Evolutionary conservation across 2,888 invertebrate genomes (phyloP), one percentile per base, ranked within the genome.

Genomic region (Terebella lapidaria): DNA sequence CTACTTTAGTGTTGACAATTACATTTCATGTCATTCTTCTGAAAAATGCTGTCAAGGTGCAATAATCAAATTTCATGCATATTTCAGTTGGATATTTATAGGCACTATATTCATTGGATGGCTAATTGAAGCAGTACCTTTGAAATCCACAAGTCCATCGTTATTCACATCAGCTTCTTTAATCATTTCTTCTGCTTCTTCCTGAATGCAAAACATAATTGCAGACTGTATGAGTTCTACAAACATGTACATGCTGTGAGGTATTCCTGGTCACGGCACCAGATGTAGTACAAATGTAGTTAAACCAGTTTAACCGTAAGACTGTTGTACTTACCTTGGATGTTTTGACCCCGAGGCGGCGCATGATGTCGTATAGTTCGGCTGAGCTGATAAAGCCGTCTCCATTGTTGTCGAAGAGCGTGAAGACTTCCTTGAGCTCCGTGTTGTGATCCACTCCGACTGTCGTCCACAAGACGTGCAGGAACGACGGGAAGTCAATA

Each of bases 381-480:
- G 69, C 71, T 3, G 70, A 66, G 3, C 70, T 69, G 24, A 77
- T 76, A 58, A 72, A 72, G 0, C 76, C 77, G 53, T 77, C 77
- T 4, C 70, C 67, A 58, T 77, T 72, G 22, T 68, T 65, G 60
- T 77, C 76, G 61, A 77, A 76, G 2, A 74, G 73, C 29, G 68
- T 60, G 62, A 77, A 77, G 20, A 76, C 73, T 56, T 75, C 74
- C 46, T 70, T 69, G 4, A 77, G 64, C 59, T 76, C 75, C 22
- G 71, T 68, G 45, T 74, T 74, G 1, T 73, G 74, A 54, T 75
- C 76, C 29, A 72, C 70, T 15, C 42, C 42, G 10, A 35, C 42
- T n/a, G 42, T 35, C 42, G 10, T 35, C 42, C 42, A 35, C 10
- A 35, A n/a, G 42, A 35, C 42, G n/a, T 35, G 42, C 10, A 35